phyloP scores from a whole-genome alignment of 2,888 invertebrate species.

The Nematopogon swammerdamellus region DNA sequence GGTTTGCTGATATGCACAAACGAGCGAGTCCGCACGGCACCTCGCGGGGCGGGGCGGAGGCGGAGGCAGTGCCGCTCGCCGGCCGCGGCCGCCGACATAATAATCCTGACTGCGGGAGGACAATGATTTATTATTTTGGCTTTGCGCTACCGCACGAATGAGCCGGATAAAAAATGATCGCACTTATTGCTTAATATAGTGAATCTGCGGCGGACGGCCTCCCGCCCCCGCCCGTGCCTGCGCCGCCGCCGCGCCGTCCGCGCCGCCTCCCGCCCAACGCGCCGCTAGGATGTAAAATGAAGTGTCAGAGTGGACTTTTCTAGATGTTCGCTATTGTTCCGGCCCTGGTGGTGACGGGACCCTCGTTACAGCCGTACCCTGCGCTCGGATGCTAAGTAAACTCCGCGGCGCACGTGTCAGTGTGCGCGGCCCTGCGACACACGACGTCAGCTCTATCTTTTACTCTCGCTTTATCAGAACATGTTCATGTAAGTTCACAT shows the following conservation, averaged over 20 bases:
- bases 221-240: constrained; percentile 27
- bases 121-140: constrained; percentile 49
- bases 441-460: too few relatives aligned
- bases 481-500: too few relatives aligned
- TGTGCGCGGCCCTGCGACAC: too few relatives aligned
- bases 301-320: not conserved
- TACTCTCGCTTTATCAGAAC: too few relatives aligned
- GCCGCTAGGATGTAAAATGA: constrained; percentile 2
- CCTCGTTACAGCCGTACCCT: not conserved
- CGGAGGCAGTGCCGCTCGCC: not conserved
- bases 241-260: constrained; percentile 11
- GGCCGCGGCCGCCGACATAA: not conserved
- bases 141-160: constrained; percentile 46
- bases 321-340: not conserved
- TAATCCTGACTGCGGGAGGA: constrained; percentile 1
- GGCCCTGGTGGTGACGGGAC: not conserved
- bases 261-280: constrained; percentile 7
- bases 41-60: too few relatives aligned
- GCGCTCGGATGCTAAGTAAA: too few relatives aligned
- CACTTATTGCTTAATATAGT: constrained; percentile 27
- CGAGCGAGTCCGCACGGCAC: constrained; percentile 27
- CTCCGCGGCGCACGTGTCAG: too few relatives aligned
- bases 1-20: constrained; percentile 48
- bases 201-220: constrained; percentile 28
- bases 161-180: constrained; percentile 49